phyloP scores from a whole-genome alignment of 2,113 vertebrate genomes.

The Axis porcinus region DNA sequence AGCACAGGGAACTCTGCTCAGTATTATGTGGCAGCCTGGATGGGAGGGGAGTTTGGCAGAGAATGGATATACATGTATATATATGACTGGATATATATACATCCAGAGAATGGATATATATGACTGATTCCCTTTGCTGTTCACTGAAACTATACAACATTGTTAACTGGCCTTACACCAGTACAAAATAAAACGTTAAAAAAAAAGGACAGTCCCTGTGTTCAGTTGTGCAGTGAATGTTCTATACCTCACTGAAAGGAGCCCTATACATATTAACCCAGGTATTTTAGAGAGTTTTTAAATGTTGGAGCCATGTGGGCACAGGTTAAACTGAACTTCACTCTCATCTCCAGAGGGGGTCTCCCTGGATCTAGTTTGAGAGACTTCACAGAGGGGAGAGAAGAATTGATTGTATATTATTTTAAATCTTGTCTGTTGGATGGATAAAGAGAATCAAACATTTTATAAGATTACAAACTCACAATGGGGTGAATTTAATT shows the following conservation, averaged over 20 bases:
- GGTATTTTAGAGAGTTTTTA: neutral
- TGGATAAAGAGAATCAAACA: neutral
- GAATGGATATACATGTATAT: neutral
- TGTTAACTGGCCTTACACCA: neutral
- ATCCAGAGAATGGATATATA: neutral
- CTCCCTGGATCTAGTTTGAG: slow-evolving; percentile 57
- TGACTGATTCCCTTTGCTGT: neutral
- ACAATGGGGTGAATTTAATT: neutral
- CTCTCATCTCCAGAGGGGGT: slow-evolving; percentile 62
- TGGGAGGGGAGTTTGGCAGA: neutral
- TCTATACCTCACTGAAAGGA: neutral
- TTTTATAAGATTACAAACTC: neutral
- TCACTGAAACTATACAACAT: neutral
- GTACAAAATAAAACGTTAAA: neutral
- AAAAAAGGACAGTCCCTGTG: neutral
- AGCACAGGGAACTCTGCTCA: neutral
- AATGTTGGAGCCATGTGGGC: neutral
- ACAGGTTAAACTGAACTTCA: slow-evolving; percentile 48
- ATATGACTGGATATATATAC: neutral
- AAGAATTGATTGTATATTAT: neutral
- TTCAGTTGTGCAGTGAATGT: neutral
- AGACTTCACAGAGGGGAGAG: neutral
- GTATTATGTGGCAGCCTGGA: neutral
- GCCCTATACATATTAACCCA: neutral
- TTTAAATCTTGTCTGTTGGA: neutral